Evolutionary conservation across 2,888 invertebrate genomes (phyloP).

Genomic region (Cantharis nigra): DNA sequence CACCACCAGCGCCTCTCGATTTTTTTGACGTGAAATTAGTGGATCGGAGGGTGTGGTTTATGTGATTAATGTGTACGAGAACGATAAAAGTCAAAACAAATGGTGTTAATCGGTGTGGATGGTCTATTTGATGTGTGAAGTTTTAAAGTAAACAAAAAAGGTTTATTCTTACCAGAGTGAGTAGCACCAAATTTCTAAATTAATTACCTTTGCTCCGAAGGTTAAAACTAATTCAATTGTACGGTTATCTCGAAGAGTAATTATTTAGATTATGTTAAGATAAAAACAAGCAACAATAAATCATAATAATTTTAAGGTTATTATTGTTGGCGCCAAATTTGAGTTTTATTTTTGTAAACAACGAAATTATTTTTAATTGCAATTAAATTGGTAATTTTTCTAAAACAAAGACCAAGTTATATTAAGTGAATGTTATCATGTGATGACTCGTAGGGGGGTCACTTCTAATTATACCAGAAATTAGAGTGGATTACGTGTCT

Average conservation of each 20-base stretch:
- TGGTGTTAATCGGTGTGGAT: neutral
- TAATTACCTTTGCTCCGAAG: too few relatives aligned
- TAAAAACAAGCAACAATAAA: neutral
- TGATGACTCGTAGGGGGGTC: neutral
- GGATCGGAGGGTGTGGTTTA: neutral
- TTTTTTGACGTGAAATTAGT: neutral
- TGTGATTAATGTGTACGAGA: neutral
- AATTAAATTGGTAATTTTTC: neutral
- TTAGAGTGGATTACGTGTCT: neutral
- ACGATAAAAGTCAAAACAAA: neutral
- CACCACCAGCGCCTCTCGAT: conserved; percentile 8
- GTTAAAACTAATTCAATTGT: neutral
- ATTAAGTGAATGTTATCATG: neutral
- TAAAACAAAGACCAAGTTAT: neutral
- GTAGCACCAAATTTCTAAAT: neutral
- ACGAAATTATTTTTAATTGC: neutral
- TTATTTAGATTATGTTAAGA: neutral
- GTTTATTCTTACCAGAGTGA: neutral
- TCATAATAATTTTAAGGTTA: neutral
- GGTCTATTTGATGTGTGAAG: neutral
- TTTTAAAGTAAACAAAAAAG: neutral
- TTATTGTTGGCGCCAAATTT: neutral
- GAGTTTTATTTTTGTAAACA: neutral
- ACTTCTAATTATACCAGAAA: neutral
- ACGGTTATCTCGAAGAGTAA: neutral